phyloP scores from a whole-genome alignment of 2,888 invertebrate genomes.

The Caenorhabditis parvicauda region DNA sequence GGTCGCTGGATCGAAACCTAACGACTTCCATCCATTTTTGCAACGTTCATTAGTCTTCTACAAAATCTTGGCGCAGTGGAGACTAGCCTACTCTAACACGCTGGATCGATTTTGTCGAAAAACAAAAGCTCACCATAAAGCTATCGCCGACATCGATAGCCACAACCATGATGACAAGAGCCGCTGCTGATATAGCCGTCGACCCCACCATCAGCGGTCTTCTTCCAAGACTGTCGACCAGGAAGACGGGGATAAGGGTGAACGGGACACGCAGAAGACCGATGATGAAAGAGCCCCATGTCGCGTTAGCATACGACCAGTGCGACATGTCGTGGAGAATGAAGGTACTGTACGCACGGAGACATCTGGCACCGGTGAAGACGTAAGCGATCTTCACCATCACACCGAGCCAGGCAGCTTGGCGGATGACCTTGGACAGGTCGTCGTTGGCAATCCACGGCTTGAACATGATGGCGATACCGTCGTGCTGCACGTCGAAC shows the following conservation, averaged over 20 bases:
- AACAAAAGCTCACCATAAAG: constrained; percentile 15
- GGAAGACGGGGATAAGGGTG: constrained; percentile 40
- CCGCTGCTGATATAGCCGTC: constrained; percentile 26
- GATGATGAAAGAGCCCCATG: constrained; percentile 26
- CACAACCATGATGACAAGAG: constrained; percentile 26
- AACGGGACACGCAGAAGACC: constrained; percentile 37
- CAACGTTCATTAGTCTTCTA: too few species aligned
- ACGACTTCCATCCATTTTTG: too few species aligned
- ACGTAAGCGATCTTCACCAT: constrained; percentile 49
- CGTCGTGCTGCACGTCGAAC: constrained; percentile 16
- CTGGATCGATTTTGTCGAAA: not conserved
- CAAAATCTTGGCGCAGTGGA: too few species aligned
- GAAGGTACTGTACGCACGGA: constrained; percentile 40
- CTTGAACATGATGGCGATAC: constrained; percentile 43
- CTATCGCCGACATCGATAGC: constrained; percentile 26
- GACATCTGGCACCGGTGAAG: constrained; percentile 40
- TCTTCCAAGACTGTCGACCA: constrained; percentile 42
- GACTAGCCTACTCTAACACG: not conserved
- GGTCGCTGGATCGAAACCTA: too few species aligned
- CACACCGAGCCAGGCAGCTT: constrained; percentile 43
- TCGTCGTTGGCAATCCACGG: constrained; percentile 39
- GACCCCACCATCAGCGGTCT: constrained; percentile 36
- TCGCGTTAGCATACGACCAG: constrained; percentile 31
- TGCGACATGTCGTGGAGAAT: constrained; percentile 31
- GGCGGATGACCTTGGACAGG: constrained; percentile 30